A percentile compares a stretch with the other conserved stretches of the same genome.
Conservation (phyloP, 1,140 invertebrate genomes). For the Apolygus lucorum region DNA sequence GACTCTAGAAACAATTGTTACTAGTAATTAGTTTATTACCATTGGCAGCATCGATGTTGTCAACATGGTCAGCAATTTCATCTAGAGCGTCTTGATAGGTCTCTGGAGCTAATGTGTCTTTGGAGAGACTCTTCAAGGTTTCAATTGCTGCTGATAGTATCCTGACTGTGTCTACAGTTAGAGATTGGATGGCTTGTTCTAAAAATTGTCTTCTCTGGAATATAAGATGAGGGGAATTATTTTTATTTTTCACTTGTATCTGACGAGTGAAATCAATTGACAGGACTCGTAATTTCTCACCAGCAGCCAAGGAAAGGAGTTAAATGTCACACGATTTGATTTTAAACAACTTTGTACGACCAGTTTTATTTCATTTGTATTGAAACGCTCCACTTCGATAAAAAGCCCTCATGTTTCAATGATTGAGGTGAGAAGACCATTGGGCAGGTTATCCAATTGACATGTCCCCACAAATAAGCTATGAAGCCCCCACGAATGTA, state of each 20-base stretch:
- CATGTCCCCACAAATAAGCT: too few species aligned
- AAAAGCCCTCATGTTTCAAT: too few species aligned
- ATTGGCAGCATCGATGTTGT: conserved; percentile 28
- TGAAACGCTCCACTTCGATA: too few species aligned
- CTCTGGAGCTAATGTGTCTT: conserved; percentile 9
- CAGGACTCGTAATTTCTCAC: background rate
- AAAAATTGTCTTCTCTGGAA: conserved; percentile 25
- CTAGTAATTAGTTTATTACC: background rate
- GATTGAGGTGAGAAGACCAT: too few species aligned
- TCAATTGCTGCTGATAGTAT: conserved; percentile 21
- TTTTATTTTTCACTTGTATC: background rate
- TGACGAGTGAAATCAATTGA: background rate
- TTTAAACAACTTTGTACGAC: too few species aligned
- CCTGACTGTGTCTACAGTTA: conserved; percentile 25
- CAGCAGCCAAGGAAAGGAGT: background rate
- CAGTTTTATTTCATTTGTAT: too few species aligned
- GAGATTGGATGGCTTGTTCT: conserved; percentile 22
- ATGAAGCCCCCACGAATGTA: too few species aligned
- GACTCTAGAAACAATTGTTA: conserved; percentile 10
- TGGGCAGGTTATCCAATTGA: too few species aligned
- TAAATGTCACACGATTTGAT: too few species aligned
- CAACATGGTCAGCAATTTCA: conserved; percentile 23
- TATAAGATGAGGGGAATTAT: background rate
- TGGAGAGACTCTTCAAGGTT: conserved; percentile 3
- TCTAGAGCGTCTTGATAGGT: conserved; percentile 24